Evolutionary conservation across 2,797 vertebrate genomes (phyloP).

Genomic region (Halcyon smyrnensis): DNA sequence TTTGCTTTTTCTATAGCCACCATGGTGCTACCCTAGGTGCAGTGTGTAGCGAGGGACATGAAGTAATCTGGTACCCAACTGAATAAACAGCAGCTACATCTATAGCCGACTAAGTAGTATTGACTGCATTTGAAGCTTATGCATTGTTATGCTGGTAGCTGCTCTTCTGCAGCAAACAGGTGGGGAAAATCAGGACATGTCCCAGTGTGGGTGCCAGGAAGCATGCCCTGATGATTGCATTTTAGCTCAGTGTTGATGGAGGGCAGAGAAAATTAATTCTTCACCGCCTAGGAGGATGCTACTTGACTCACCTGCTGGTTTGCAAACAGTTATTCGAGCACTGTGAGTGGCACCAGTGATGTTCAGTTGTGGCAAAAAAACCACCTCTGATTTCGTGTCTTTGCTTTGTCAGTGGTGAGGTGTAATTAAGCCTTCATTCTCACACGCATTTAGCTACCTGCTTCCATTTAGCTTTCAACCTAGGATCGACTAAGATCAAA

Average conservation of each 20-base stretch:
- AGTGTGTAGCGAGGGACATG: background rate
- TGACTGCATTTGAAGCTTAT: background rate
- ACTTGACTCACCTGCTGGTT: background rate
- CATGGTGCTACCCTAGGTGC: background rate
- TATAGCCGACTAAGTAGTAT: background rate
- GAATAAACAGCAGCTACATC: background rate
- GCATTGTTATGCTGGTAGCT: background rate
- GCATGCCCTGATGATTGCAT: fast-evolving
- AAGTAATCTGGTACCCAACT: background rate
- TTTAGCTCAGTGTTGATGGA: background rate
- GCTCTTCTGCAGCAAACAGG: background rate
- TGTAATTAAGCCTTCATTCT: background rate
- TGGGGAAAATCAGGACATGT: background rate
- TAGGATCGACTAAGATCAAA: background rate
- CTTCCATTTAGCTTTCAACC: background rate
- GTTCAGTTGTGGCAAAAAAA: background rate
- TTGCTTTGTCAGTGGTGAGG: background rate
- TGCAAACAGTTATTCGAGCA: background rate
- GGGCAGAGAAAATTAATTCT: background rate
- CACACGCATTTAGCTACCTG: background rate
- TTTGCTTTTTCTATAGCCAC: background rate
- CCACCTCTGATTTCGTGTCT: background rate
- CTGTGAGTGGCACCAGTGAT: background rate
- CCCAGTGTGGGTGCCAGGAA: background rate
- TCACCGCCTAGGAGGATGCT: background rate